Conservation (phyloP, 2,888 invertebrate genomes). For the Drosophila niveifrons region DNA sequence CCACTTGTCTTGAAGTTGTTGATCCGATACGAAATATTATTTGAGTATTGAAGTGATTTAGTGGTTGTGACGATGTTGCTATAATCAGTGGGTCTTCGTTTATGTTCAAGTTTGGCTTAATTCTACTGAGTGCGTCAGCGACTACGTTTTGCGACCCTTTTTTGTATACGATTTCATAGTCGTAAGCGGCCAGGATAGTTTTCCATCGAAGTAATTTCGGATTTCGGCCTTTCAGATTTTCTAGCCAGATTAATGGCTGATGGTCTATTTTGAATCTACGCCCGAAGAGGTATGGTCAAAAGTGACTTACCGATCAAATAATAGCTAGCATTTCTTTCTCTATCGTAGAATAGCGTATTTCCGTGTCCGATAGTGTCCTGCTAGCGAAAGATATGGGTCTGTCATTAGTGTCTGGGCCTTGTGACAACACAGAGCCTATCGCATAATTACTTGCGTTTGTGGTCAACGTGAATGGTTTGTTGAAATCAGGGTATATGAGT, state of each 20-base stretch:
- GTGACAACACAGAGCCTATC: constrained; percentile 40
- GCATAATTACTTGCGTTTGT: constrained; percentile 33
- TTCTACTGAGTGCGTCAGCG: constrained; percentile 36
- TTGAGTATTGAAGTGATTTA: constrained; percentile 58
- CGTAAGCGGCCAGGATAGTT: constrained; percentile 14
- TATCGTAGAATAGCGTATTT: constrained; percentile 6
- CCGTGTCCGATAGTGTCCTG: constrained; percentile 10
- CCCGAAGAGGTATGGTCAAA: constrained; percentile 5
- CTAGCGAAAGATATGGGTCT: constrained; percentile 25
- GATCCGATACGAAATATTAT: constrained; percentile 32
- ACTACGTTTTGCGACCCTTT: constrained; percentile 37
- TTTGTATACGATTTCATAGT: constrained; percentile 15
- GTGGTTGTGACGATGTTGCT: constrained; percentile 47
- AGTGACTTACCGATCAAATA: constrained; percentile 1
- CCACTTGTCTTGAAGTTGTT: constrained; percentile 26
- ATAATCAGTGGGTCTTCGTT: constrained; percentile 33
- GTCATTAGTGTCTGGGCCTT: constrained; percentile 18
- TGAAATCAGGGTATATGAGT: constrained; percentile 34
- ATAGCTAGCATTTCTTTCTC: constrained; percentile 12
- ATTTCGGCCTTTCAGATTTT: constrained; percentile 11
- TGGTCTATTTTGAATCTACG: constrained; percentile 6
- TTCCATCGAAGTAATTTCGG: constrained; percentile 10
- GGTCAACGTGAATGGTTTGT: constrained; percentile 39
- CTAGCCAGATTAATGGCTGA: constrained; percentile 8
- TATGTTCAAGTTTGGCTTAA: constrained; percentile 31